These are phyloP conservation scores for Chamaea fasciata DNA, from an alignment of 2,113 vertebrate species.

Conservation along the genomic window DNA sequence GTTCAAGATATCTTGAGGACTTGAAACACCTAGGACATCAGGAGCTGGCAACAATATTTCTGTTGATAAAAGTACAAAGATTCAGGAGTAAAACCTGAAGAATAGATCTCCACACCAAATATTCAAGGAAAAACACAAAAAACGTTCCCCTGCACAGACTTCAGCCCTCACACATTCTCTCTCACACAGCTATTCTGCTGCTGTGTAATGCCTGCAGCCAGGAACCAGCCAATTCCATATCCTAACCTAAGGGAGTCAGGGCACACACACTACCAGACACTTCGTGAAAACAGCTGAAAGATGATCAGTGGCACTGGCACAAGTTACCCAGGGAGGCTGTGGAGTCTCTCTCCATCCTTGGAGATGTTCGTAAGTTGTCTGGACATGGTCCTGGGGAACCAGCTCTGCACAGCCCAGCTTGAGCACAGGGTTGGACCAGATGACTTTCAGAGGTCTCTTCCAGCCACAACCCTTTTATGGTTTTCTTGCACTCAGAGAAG, in stretches of 20 bases:
- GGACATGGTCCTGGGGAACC: rapidly evolving
- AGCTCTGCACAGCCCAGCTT: not conserved
- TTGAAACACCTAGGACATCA: not conserved
- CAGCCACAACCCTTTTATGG: not conserved
- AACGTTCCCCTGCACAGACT: not conserved
- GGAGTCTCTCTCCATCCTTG: not conserved
- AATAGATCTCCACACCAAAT: not conserved
- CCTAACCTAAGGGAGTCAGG: not conserved
- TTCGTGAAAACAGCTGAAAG: not conserved
- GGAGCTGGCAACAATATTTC: not conserved
- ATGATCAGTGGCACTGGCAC: not conserved
- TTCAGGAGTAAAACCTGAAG: not conserved
- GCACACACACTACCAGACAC: not conserved
- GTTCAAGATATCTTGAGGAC: not conserved
- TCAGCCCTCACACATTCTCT: not conserved
- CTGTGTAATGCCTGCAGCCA: not conserved
- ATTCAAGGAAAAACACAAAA: not conserved
- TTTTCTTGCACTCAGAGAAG: not conserved
- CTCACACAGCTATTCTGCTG: not conserved
- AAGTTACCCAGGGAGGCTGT: not conserved
- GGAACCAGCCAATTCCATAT: not conserved
- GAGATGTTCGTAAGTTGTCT: not conserved
- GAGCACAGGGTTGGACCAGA: not conserved
- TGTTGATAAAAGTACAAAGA: not conserved
- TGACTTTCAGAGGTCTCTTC: not conserved